A percentile compares a stretch with the other conserved stretches of the same genome.
Evolutionary conservation across 2,113 vertebrate genomes (phyloP).

Genomic region (Chionodraco myersi): DNA sequence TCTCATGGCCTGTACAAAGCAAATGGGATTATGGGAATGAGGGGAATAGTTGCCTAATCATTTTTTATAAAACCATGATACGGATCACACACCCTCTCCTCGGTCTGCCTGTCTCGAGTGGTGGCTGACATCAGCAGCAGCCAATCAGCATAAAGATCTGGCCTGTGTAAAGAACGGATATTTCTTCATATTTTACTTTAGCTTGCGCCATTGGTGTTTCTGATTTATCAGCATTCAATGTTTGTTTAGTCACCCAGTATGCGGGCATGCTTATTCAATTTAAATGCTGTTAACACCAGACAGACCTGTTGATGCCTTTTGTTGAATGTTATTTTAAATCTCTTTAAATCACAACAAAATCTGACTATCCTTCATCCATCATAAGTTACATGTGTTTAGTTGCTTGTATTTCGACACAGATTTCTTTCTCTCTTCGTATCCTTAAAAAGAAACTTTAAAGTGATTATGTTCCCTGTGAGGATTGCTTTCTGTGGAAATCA

Average conservation of each 20-base stretch:
- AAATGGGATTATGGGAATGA: too few relatives aligned
- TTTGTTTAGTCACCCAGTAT: background rate
- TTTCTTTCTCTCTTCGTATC: background rate
- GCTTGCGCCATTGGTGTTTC: too few relatives aligned
- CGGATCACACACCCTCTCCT: background rate
- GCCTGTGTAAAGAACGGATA: background rate
- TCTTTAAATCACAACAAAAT: background rate
- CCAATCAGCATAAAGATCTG: background rate
- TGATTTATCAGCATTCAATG: background rate
- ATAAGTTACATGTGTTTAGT: background rate
- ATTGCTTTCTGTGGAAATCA: background rate
- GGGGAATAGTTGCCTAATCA: too few relatives aligned
- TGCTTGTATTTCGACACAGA: constrained; percentile 5
- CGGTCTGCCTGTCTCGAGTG: background rate
- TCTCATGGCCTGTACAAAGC: background rate
- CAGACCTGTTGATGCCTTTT: background rate
- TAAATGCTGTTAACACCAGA: background rate
- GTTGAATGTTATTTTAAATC: background rate
- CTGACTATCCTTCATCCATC: background rate
- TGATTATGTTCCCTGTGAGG: constrained; percentile 28
- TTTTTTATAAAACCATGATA: background rate
- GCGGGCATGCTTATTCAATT: background rate
- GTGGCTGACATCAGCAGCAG: background rate
- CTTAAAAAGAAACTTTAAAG: constrained; percentile 1
- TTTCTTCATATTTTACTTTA: background rate